Percentiles rank a stretch among this genome's conserved stretches.
Conservation (phyloP, 2,888 invertebrate species). For the Eilema depressum region DNA sequence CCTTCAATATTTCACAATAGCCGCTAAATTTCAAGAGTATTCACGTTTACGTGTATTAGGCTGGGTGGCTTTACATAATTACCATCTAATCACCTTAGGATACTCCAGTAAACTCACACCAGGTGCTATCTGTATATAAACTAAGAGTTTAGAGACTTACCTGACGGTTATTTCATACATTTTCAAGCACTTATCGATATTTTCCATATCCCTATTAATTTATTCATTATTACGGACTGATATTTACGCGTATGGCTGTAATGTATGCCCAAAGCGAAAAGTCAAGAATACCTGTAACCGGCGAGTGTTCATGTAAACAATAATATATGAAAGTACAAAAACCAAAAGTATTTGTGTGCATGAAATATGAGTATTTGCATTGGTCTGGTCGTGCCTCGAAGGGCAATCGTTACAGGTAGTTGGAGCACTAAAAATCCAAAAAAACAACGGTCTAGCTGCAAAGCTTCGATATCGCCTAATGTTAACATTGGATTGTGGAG, state of each 20-base stretch:
- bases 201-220: neutral
- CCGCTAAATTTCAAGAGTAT: neutral
- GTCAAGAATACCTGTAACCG: no score
- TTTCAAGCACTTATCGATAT: neutral
- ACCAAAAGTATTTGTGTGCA: no score
- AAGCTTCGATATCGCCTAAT: no score
- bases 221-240: neutral
- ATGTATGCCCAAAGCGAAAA: no score
- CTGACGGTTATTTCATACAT: neutral
- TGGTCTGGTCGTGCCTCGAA: no score
- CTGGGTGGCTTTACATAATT: slow-evolving; percentile 6
- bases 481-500: no score
- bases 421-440: no score
- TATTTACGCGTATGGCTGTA: neutral
- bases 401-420: no score
- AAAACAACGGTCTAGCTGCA: no score
- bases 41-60: neutral
- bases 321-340: no score
- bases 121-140: neutral
- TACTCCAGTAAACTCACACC: neutral
- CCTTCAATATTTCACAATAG: neutral
- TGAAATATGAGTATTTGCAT: no score
- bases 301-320: no score
- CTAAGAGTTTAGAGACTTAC: neutral
- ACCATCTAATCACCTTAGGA: slow-evolving; percentile 2